Conservation (phyloP, 2,797 vertebrate genomes). For the Coendou prehensilis region DNA sequence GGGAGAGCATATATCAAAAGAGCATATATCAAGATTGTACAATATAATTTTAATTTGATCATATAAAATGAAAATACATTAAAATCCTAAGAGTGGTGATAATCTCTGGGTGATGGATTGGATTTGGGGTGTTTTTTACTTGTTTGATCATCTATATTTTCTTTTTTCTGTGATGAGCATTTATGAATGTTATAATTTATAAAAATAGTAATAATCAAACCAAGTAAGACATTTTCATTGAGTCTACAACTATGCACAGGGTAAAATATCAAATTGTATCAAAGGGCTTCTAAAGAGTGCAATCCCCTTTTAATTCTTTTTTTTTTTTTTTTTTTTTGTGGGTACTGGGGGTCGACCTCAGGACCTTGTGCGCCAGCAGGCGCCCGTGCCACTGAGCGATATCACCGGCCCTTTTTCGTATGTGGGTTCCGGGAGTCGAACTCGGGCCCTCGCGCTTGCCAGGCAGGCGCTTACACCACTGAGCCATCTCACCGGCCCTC, state of each 20-base stretch:
- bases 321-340: no score
- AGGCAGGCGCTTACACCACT: no score
- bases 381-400: no score
- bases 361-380: no score
- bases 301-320: not conserved
- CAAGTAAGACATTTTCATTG: not conserved
- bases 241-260: not conserved
- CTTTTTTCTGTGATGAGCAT: not conserved
- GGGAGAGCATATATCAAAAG: not conserved
- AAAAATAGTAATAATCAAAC: constrained; percentile 4
- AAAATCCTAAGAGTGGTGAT: not conserved
- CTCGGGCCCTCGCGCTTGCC: no score
- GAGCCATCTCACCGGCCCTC: no score
- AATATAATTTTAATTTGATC: constrained; percentile 48
- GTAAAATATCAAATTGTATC: constrained; percentile 1
- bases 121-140: not conserved
- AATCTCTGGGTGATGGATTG: not conserved
- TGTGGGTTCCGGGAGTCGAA: no score
- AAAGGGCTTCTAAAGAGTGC: not conserved
- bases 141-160: not conserved
- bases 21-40: not conserved
- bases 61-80: not conserved
- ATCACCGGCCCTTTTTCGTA: no score
- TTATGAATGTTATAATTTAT: not conserved
- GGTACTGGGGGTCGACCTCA: no score